Percentiles rank a stretch among this genome's conserved stretches.
phyloP scores from a whole-genome alignment of 1,140 invertebrate species.

The Rhynchophorus ferrugineus region DNA sequence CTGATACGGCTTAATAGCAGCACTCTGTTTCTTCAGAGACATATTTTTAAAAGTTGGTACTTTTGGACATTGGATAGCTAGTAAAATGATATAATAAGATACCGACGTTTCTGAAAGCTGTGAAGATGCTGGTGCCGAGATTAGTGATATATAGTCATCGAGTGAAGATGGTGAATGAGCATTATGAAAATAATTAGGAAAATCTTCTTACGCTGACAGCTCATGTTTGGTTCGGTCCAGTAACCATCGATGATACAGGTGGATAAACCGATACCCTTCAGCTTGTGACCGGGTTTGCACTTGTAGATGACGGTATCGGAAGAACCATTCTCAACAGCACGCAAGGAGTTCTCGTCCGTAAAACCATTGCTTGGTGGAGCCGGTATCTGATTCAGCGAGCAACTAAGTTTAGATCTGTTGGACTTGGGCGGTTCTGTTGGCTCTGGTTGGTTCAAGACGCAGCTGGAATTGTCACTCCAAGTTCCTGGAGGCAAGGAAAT shows the following conservation, averaged over 20 bases:
- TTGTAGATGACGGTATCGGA: slow-evolving; percentile 37
- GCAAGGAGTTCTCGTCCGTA: slow-evolving; percentile 32
- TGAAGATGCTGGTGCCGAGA: no score
- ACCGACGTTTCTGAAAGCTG: no score
- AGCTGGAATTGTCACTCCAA: slow-evolving; percentile 42
- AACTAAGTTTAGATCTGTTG: slow-evolving; percentile 16
- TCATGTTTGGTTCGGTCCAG: slow-evolving; percentile 42
- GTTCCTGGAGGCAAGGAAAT: slow-evolving; percentile 25
- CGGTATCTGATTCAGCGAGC: slow-evolving; percentile 31
- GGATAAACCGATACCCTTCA: slow-evolving; percentile 36
- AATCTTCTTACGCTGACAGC: slow-evolving; percentile 41
- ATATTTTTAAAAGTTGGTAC: slow-evolving; percentile 33
- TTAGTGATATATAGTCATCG: no score
- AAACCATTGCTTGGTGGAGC: slow-evolving; percentile 40
- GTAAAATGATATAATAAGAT: slow-evolving; percentile 19
- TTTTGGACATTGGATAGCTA: slow-evolving; percentile 38
- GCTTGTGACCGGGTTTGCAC: slow-evolving; percentile 41
- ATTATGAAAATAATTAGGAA: no score
- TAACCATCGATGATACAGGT: slow-evolving; percentile 42
- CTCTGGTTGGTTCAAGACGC: slow-evolving; percentile 27
- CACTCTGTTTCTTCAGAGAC: slow-evolving; percentile 9
- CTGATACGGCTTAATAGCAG: slow-evolving; percentile 30
- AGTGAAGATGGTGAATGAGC: no score
- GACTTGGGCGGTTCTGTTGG: neutral
- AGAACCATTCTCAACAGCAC: slow-evolving; percentile 25